These are phyloP conservation scores for Brachyptera putata DNA, from an alignment of 2,888 invertebrate genomes.

Conservation along the genomic window DNA sequence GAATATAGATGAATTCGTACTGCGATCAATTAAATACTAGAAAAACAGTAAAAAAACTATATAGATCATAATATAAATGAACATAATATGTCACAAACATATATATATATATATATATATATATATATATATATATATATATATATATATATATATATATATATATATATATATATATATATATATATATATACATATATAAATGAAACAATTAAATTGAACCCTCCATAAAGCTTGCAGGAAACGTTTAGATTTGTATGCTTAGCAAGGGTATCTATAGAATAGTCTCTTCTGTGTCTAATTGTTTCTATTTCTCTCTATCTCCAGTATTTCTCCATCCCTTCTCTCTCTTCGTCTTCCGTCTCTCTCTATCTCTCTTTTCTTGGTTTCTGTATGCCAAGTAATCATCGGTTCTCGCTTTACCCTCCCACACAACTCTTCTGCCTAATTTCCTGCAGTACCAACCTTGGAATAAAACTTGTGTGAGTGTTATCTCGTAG, in stretches of 20 bases:
- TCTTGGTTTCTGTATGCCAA: neutral
- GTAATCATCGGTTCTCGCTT: constrained; percentile 18
- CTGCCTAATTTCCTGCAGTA: constrained; percentile 23
- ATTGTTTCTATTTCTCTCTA: constrained; percentile 9
- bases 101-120: too few species aligned
- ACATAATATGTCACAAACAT: too few species aligned
- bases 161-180: too few species aligned
- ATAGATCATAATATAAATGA: too few species aligned
- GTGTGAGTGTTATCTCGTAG: constrained; percentile 14
- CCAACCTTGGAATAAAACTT: constrained; percentile 22
- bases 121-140: too few species aligned
- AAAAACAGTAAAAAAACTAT: too few species aligned
- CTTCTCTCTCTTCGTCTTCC: neutral
- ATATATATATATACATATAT: too few species aligned
- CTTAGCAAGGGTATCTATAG: neutral
- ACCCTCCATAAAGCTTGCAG: too few species aligned
- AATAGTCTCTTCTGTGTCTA: neutral
- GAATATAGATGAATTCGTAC: too few species aligned
- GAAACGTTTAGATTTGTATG: constrained; percentile 20
- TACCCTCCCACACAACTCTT: constrained; percentile 22
- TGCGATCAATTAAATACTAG: too few species aligned
- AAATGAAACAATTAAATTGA: too few species aligned
- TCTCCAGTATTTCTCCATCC: neutral
- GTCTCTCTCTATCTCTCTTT: neutral
- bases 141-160: too few species aligned